These are phyloP conservation scores for Scomber scombrus DNA, from an alignment of 2,113 vertebrate genomes.

Conservation along the genomic window DNA sequence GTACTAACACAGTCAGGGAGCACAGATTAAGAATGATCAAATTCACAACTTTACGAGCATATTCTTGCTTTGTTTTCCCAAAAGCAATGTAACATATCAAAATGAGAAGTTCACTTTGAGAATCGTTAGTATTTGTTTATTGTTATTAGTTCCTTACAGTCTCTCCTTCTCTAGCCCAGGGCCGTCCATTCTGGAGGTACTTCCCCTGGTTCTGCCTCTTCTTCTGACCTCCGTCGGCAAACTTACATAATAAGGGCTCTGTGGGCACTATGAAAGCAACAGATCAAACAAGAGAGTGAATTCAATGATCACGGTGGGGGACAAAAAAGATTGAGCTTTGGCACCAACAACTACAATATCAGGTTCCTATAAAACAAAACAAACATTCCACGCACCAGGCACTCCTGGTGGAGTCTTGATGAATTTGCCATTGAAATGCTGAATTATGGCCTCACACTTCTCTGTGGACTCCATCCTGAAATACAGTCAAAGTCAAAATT, in stretches of 20 bases:
- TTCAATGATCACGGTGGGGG: slow-evolving; percentile 44
- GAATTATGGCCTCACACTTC: slow-evolving; percentile 95
- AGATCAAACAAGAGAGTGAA: slow-evolving; percentile 62
- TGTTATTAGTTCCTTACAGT: slow-evolving; percentile 76
- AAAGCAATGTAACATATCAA: neutral
- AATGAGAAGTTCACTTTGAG: neutral
- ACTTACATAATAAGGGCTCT: slow-evolving; percentile 96
- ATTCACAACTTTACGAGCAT: neutral
- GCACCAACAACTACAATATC: slow-evolving; percentile 53
- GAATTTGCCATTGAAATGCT: slow-evolving; percentile 96
- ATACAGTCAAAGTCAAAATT: slow-evolving; percentile 18
- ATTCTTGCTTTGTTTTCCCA: neutral
- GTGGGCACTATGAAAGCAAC: slow-evolving; percentile 85
- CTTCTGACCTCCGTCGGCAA: slow-evolving; percentile 96
- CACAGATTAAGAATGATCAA: neutral
- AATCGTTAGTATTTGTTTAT: neutral
- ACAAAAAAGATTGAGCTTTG: slow-evolving; percentile 35
- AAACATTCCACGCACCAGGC: slow-evolving; percentile 84
- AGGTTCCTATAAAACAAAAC: slow-evolving; percentile 37
- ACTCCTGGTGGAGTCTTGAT: slow-evolving; percentile 93
- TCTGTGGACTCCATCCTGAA: slow-evolving; percentile 95
- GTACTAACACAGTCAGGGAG: slow-evolving; percentile 16
- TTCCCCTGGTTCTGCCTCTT: slow-evolving; percentile 94
- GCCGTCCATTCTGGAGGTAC: slow-evolving; percentile 91
- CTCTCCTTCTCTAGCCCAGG: slow-evolving; percentile 91